phyloP scores from a whole-genome alignment of 1,140 invertebrate species.

The Archegozetes longisetosus region DNA sequence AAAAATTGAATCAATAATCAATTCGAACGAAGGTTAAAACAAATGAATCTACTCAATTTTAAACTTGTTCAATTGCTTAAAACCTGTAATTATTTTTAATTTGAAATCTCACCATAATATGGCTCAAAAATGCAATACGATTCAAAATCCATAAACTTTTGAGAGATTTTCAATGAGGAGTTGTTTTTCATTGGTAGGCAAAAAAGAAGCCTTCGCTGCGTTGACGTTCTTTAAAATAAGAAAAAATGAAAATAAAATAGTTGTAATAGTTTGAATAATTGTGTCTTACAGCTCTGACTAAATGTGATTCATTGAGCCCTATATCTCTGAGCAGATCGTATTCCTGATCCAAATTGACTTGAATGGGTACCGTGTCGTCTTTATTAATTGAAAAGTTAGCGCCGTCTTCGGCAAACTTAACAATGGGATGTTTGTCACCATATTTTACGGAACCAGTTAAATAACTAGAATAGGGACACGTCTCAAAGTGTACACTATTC shows the following conservation, averaged over 20 bases:
- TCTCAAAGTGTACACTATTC: slow-evolving; percentile 36
- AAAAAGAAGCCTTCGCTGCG: slow-evolving; percentile 34
- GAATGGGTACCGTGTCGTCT: slow-evolving; percentile 41
- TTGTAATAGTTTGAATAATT: slow-evolving; percentile 8
- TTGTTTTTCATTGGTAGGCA: slow-evolving; percentile 34
- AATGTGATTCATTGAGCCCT: slow-evolving; percentile 35
- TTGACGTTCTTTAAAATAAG: slow-evolving; percentile 34
- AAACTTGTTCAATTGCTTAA: too few species aligned
- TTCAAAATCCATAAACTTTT: slow-evolving; percentile 22
- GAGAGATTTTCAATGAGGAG: slow-evolving; percentile 28
- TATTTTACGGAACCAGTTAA: slow-evolving; percentile 36
- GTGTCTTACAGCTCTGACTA: slow-evolving; percentile 34
- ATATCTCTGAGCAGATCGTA: slow-evolving; percentile 32
- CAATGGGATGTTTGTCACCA: slow-evolving; percentile 28
- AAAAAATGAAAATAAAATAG: background rate
- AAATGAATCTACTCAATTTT: too few species aligned
- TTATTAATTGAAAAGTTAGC: slow-evolving; percentile 43
- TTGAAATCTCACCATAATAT: too few species aligned
- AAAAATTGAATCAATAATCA: too few species aligned
- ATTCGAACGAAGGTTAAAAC: too few species aligned
- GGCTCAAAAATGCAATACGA: too few species aligned
- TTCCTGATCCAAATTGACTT: slow-evolving; percentile 34
- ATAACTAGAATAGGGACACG: slow-evolving; percentile 40
- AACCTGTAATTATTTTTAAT: too few species aligned
- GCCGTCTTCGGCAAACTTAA: slow-evolving; percentile 38